Evolutionary conservation across 2,888 invertebrate genomes (phyloP).

Genomic region (Cylloceria caligata): DNA sequence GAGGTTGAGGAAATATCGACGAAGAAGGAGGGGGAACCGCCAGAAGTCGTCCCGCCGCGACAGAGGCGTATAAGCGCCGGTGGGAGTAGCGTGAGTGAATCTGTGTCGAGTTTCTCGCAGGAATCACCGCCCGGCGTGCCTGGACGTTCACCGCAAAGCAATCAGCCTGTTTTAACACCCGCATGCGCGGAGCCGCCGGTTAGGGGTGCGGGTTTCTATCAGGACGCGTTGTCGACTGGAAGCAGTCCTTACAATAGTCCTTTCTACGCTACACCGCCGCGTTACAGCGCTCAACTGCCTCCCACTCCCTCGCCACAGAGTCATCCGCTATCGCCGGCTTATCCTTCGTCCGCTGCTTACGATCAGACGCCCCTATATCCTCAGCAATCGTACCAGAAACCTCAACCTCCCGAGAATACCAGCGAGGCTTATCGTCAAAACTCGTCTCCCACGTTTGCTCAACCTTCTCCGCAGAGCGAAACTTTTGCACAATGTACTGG

Average conservation of each 20-base stretch:
- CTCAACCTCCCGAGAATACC: slow-evolving; percentile 75
- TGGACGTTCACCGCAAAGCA: slow-evolving; percentile 80
- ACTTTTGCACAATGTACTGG: slow-evolving; percentile 81
- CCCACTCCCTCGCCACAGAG: slow-evolving; percentile 88
- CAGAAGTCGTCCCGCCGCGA: slow-evolving; percentile 83
- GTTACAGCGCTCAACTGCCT: slow-evolving; percentile 92
- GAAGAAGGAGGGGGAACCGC: slow-evolving; percentile 81
- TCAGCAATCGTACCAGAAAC: slow-evolving; percentile 79
- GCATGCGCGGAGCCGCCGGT: slow-evolving; percentile 92
- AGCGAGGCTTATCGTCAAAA: slow-evolving; percentile 69
- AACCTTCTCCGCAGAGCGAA: slow-evolving; percentile 72
- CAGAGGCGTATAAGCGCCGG: slow-evolving; percentile 84
- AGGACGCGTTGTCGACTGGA: slow-evolving; percentile 93
- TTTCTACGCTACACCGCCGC: slow-evolving; percentile 83
- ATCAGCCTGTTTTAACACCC: slow-evolving; percentile 81
- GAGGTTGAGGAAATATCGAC: slow-evolving; percentile 83
- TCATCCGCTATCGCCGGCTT: slow-evolving; percentile 86
- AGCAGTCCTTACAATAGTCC: slow-evolving; percentile 92
- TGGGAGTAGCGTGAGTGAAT: slow-evolving; percentile 81
- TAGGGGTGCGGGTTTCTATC: slow-evolving; percentile 93
- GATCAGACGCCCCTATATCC: slow-evolving; percentile 81
- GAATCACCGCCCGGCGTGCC: slow-evolving; percentile 89
- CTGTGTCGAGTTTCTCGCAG: slow-evolving; percentile 82
- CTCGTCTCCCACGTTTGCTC: slow-evolving; percentile 65
- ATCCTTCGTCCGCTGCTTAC: slow-evolving; percentile 86